Evolutionary conservation across 2,113 vertebrate species (phyloP), one percentile per base, ranked within the genome.

Genomic region (Percina caprodes): DNA sequence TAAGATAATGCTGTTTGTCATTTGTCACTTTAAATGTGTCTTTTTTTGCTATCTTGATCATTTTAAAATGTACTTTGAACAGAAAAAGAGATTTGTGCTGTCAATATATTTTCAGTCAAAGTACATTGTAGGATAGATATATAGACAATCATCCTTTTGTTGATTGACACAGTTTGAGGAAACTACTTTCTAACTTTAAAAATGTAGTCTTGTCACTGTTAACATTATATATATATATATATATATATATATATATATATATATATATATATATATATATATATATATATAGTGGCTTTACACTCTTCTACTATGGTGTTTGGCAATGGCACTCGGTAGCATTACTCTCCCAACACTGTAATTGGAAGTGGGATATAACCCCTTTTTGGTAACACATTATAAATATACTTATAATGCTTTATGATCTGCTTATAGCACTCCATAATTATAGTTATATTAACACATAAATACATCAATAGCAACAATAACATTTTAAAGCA

Each of bases 341-440:
- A 62, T 35, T 12, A 15, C 51, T 49, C 21, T 58, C 21, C 23
- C 63, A 23, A 71, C 30, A 62, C 33, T 59, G 71, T 59, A 3
- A 66, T 18, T 45, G 54, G 61, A 89, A 80, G 69, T 74, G 66
- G 58, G 14, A 58, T 80, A 18, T 39, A 61, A 63, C 33, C 21
- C 52, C 8, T 63, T 63, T 21, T 60, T 42, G 9, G 39, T 42
- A 42, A 42, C 39, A 42, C 39, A 42, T 42, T 42, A 42, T 42
- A 42, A 0, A 42, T 10, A 11, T 42, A 42, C 39, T 11, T 42
- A 42, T 42, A 11, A 42, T 42, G 39, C 9, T 42, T 10, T 42
- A 42, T 42, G 39, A 42, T 42, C 39, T 42, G 39, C 39, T 42
- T 2, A 42, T 42, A 42, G 10, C 39, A 42, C 39, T 42, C 39